phyloP scores from a whole-genome alignment of 1,140 invertebrate species.

The Aradophagus sp. region DNA sequence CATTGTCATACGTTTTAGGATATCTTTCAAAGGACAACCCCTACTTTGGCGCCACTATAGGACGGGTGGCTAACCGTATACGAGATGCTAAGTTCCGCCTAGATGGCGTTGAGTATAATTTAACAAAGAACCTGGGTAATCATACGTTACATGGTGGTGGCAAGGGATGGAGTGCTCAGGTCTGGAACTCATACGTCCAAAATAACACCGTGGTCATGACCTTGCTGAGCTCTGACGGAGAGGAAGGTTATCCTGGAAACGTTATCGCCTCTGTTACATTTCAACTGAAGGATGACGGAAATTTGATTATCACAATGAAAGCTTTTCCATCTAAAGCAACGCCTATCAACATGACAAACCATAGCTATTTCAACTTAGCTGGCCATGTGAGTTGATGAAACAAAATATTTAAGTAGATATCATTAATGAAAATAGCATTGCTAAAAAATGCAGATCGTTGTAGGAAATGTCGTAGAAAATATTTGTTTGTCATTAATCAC shows the following conservation, averaged over 20 bases:
- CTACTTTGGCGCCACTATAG: constrained; percentile 92
- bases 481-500: too few relatives aligned
- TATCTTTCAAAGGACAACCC: constrained; percentile 48
- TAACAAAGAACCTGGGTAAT: constrained; percentile 83
- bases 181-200: constrained; percentile 74
- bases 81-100: constrained; percentile 81
- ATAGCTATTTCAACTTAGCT: constrained; percentile 95
- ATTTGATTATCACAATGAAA: constrained; percentile 82
- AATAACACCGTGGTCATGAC: constrained; percentile 74
- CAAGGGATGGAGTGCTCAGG: constrained; percentile 89
- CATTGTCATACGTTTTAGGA: too few relatives aligned
- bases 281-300: constrained; percentile 82
- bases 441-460: too few relatives aligned
- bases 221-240: constrained; percentile 84
- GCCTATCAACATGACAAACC: constrained; percentile 93
- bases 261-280: constrained; percentile 82
- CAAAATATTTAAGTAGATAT: too few relatives aligned
- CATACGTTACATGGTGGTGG: constrained; percentile 91
- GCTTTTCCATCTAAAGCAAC: constrained; percentile 86
- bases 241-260: constrained; percentile 91
- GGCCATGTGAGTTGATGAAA: constrained; percentile 64
- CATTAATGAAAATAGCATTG: too few relatives aligned
- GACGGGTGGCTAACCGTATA: constrained; percentile 91
- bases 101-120: constrained; percentile 79
- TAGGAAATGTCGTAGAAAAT: too few relatives aligned